Base-by-base conservation (phyloP, 1,140 invertebrate genomes). In the Phenacoccus solenopsis region DNA sequence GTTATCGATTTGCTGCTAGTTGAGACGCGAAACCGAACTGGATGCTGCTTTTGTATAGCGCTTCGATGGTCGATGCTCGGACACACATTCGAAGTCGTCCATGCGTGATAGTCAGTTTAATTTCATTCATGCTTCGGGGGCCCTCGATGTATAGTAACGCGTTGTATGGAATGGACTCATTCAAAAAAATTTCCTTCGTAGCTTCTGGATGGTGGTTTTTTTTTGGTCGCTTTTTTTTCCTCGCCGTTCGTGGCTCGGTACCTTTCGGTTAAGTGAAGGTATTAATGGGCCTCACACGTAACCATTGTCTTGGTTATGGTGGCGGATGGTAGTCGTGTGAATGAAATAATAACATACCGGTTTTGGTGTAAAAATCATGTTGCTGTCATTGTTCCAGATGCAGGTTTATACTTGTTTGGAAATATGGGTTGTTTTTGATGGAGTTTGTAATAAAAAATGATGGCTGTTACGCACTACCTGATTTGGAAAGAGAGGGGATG, bases 41-140 rank as follows among this genome's bases (percentile, higher is more conserved):
- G 38, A 49, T 16, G 30, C 5, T 5, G 38, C 38, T 49, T 49
- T 49, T 49, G 38, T 49, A 32, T 32, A n/a, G n/a, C n/a, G n/a
- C n/a, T n/a, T n/a, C n/a, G n/a, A n/a, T 32, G 3, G 38, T 5
- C 16, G 5, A 16, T 2, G 13, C 16, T 49, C 38, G 38, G 38
- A 49, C 38, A 49, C 38, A 49, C 38, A 49, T 49, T 49, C 12
- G 20, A 49, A 49, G 16, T 49, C 38, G 38, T 49, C 38, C 38
- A 49, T 49, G 38, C 38, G 38, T 49, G 38, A 49, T 49, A 49
- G 38, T 49, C 38, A 49, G 38, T 49, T 49, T 49, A 49, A 49
- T 49, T 49, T 49, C 38, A 49, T 49, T 49, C 38, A 49, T 49
- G 38, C 38, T 49, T 49, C 38, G 38, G 38, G 38, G 38, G 38